Base-by-base conservation (phyloP, 2,797 vertebrate genomes). In the Tolypeutes matacus region DNA sequence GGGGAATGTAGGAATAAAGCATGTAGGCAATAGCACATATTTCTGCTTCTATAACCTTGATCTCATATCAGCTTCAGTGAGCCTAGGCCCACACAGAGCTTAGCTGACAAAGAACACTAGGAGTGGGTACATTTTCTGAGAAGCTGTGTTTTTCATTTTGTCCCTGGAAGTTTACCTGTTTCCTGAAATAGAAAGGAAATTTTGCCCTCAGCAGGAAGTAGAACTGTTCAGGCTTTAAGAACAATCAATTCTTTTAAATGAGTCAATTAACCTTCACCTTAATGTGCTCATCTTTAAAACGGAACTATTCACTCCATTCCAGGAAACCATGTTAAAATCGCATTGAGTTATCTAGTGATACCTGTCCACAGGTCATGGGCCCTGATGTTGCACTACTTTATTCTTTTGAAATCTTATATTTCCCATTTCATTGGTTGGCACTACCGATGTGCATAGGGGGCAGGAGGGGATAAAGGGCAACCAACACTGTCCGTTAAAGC, bases 21-120 rank as follows among this genome's bases (percentile, higher is more conserved):
- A 18, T n/a, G 2, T 12, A 20, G 49, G n/a, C 34, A 4, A 3
- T 20, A 42, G 34, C 15, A 11, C 29, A 7, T 80, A 12, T n/a
- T 67, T 81, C 70, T 0, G 3, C 46, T 70, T 58, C 62, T 20
- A 5, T 34, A 42, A 42, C 18, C 58, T 25, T 39, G 20, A 39
- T 58, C 21, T 4, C 7, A 4, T 0, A 0, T 27, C 25, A 17
- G 23, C 1, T 0, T 31, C 39, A 2, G 12, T 20, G 31, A 64
- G 20, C 15, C 34, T 9, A 14, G 31, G 17, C 7, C 0, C 12
- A 13, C 1, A 2, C 13, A 3, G 81, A 49, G 18, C 0, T 11
- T 49, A 49, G 13, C 56, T n/a, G 29, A 72, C 21, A 4, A 31
- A 4, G 29, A 56, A 49, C 31, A 49, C 15, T 31, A 17, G 13